These are phyloP conservation scores for Cryptus viduatorius DNA, from an alignment of 2,888 invertebrate genomes.

Conservation along the genomic window DNA sequence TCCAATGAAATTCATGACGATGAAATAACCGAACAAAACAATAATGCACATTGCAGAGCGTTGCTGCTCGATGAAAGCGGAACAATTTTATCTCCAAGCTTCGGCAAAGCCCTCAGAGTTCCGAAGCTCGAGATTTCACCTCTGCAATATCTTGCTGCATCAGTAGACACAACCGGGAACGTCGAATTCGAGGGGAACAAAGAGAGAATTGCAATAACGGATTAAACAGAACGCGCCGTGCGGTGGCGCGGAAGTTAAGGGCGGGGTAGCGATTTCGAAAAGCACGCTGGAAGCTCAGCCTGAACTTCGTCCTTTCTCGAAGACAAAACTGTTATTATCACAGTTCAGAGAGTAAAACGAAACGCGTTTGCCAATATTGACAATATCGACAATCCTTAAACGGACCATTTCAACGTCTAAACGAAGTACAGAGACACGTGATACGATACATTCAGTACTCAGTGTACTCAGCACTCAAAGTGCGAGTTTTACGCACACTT, in stretches of 20 bases:
- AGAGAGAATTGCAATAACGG: constrained; percentile 50
- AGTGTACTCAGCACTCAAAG: too few species aligned
- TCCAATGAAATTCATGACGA: background rate
- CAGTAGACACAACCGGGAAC: constrained; percentile 19
- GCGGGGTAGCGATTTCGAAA: constrained; percentile 13
- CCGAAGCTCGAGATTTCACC: background rate
- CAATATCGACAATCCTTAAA: too few species aligned
- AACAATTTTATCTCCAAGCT: background rate
- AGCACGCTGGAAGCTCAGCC: background rate
- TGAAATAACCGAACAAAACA: constrained; percentile 29
- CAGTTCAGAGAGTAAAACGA: background rate
- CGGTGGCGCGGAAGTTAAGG: constrained; percentile 13
- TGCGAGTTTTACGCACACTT: too few species aligned
- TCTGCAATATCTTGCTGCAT: background rate
- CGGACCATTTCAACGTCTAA: too few species aligned
- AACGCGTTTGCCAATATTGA: background rate
- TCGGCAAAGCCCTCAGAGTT: background rate
- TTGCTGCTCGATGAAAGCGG: background rate
- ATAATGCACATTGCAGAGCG: constrained; percentile 8
- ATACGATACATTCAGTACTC: too few species aligned
- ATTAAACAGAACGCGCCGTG: constrained; percentile 34
- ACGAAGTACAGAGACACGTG: too few species aligned
- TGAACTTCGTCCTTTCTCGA: background rate
- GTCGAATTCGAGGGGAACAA: constrained; percentile 37
- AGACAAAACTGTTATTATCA: background rate